Conservation (phyloP, 2,113 vertebrate genomes). For the Spilogale gracilis region DNA sequence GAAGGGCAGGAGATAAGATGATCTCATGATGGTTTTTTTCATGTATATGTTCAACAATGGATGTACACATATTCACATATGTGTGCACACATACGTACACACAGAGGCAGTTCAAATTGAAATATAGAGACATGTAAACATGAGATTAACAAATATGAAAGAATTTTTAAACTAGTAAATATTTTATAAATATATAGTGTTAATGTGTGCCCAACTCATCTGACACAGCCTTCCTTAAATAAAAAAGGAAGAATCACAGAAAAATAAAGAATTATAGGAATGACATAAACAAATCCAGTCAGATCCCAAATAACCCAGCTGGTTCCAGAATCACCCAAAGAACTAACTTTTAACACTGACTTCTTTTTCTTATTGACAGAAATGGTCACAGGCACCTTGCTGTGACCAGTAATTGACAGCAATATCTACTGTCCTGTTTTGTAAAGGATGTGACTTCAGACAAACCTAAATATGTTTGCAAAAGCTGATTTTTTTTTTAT, state of each 20-base stretch:
- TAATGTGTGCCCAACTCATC: neutral
- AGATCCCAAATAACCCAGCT: neutral
- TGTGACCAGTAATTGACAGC: neutral
- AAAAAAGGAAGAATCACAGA: slow-evolving; percentile 34
- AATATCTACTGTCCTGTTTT: slow-evolving; percentile 7
- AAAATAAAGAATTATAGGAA: slow-evolving; percentile 33
- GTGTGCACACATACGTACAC: neutral
- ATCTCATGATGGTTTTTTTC: neutral
- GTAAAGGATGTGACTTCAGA: neutral
- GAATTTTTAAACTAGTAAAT: slow-evolving; percentile 26
- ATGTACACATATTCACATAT: neutral
- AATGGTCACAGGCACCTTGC: neutral
- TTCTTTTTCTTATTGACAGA: neutral
- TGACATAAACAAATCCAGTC: slow-evolving; percentile 4
- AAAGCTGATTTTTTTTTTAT: neutral
- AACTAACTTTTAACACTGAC: neutral
- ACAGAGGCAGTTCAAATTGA: neutral
- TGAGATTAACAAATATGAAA: slow-evolving; percentile 42
- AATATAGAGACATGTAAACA: neutral
- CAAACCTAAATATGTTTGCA: slow-evolving; percentile 15
- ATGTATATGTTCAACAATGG: neutral
- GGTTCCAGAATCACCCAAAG: slow-evolving; percentile 12
- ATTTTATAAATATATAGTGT: slow-evolving; percentile 42
- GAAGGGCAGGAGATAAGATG: neutral
- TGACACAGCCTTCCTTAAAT: slow-evolving; percentile 16